A percentile compares a stretch with the other conserved stretches of the same genome.
Conservation (phyloP, 2,797 vertebrate species). For the Hephaestus fuliginosus region DNA sequence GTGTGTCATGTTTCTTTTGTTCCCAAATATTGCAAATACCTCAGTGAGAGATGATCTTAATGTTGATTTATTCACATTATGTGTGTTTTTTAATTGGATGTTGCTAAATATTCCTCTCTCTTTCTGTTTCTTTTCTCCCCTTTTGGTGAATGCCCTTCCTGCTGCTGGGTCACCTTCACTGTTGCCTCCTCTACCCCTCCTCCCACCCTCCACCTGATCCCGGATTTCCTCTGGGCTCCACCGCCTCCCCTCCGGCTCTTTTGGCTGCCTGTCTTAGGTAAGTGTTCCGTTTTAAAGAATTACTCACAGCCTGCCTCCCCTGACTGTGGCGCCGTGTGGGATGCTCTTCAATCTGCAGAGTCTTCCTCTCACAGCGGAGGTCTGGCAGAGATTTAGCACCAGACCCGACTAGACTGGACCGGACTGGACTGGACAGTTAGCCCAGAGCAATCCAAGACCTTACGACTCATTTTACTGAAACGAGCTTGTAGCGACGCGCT, state of each 20-base stretch:
- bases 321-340: conserved; percentile 47
- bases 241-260: conserved; percentile 47
- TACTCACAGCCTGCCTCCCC: conserved; percentile 68
- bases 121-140: background rate
- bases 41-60: background rate
- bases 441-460: conserved; percentile 22
- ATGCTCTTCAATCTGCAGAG: conserved; percentile 26
- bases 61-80: background rate
- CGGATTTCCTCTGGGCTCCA: conserved; percentile 45
- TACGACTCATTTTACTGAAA: conserved; percentile 14
- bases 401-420: background rate
- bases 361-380: conserved; percentile 31
- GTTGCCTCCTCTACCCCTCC: background rate
- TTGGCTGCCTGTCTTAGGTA: conserved; percentile 72
- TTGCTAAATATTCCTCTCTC: conserved; percentile 27
- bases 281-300: conserved; percentile 79
- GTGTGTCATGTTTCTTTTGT: background rate
- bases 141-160: conserved; percentile 10
- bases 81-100: background rate
- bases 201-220: background rate
- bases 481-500: background rate
- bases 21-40: background rate
- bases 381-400: conserved; percentile 38
- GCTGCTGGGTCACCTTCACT: conserved; percentile 39
- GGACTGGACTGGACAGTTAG: conserved; percentile 21